Evolutionary conservation across 2,888 invertebrate genomes (phyloP).

Genomic region (Pristionchus fissidentatus): DNA sequence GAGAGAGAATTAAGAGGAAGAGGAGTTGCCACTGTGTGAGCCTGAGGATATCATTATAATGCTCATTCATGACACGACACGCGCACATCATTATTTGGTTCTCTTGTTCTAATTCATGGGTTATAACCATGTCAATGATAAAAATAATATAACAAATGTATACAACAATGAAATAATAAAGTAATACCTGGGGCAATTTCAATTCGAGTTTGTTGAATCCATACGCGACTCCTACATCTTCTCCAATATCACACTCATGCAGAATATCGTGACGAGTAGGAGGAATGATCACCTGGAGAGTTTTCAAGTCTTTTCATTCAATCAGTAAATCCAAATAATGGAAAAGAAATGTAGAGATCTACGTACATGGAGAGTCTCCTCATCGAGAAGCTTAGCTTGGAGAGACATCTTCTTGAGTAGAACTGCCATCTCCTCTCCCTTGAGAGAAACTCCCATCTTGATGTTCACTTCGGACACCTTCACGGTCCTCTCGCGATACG

Average conservation of each 20-base stretch:
- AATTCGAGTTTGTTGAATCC: slow-evolving; percentile 82
- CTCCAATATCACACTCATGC: slow-evolving; percentile 95
- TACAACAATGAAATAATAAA: background rate
- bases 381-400: slow-evolving; percentile 72
- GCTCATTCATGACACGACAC: background rate
- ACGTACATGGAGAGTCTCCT: slow-evolving; percentile 54
- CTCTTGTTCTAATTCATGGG: background rate
- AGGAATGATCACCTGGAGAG: slow-evolving; percentile 81
- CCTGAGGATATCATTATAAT: slow-evolving; percentile 63
- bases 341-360: background rate
- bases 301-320: background rate
- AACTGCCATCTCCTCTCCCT: slow-evolving; percentile 65
- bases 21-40: slow-evolving; percentile 81
- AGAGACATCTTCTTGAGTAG: slow-evolving; percentile 77
- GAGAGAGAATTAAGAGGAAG: slow-evolving; percentile 90
- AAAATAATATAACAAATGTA: background rate
- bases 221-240: slow-evolving; percentile 73
- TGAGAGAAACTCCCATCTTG: slow-evolving; percentile 73
- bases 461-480: slow-evolving; percentile 70
- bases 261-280: slow-evolving; percentile 96
- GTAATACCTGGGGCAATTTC: slow-evolving; percentile 79
- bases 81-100: background rate
- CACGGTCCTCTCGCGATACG: slow-evolving; percentile 70
- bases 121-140: background rate
- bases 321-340: background rate